phyloP scores from a whole-genome alignment of 2,888 invertebrate species.

The Cyaniris semiargus region DNA sequence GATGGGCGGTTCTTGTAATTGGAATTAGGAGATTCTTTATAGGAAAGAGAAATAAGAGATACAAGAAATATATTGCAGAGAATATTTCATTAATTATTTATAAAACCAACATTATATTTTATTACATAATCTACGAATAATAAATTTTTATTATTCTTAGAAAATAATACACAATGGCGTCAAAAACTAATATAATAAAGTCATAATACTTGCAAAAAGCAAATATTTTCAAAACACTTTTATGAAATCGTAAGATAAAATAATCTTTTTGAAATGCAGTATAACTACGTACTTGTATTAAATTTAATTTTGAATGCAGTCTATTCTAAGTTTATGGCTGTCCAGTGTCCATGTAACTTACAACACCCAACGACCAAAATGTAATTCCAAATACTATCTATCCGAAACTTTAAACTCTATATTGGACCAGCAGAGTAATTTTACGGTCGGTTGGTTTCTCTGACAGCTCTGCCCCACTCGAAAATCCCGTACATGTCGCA shows the following conservation, averaged over 20 bases:
- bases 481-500: slow-evolving; percentile 15
- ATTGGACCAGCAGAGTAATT: slow-evolving; percentile 24
- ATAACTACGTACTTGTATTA: no score
- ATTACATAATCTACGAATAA: not conserved
- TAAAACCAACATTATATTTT: no score
- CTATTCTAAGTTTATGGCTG: not conserved
- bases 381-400: slow-evolving; percentile 8
- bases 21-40: not conserved
- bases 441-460: slow-evolving; percentile 28
- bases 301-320: not conserved
- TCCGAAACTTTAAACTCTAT: slow-evolving; percentile 22
- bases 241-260: no score
- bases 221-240: no score
- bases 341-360: not conserved
- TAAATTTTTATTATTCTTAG: no score
- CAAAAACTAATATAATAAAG: no score
- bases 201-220: no score
- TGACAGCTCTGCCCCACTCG: slow-evolving; percentile 13
- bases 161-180: no score
- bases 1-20: not conserved
- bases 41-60: not conserved
- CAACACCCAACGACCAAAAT: not conserved
- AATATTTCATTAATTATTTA: no score
- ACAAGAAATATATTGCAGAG: not conserved
- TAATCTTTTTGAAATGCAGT: no score